Percentiles rank a stretch among this genome's conserved stretches.
Evolutionary conservation across 2,797 vertebrate species (phyloP).

Genomic region (Phalloptychus januarius): DNA sequence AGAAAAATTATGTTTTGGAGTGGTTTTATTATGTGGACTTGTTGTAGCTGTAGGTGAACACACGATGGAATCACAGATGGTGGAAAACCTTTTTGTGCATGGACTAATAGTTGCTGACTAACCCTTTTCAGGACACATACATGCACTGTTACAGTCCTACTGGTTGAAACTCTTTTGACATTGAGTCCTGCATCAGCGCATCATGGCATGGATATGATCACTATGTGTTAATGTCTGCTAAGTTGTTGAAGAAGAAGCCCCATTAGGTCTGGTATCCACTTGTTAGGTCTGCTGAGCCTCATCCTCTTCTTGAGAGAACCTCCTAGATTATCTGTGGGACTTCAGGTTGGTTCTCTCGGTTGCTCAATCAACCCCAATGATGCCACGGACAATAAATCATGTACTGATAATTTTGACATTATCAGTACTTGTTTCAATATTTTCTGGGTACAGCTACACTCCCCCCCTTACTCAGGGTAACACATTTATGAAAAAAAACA

Average conservation of each 20-base stretch:
- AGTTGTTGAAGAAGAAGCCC: neutral
- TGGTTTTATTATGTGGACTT: neutral
- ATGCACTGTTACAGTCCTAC: neutral
- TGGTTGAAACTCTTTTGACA: neutral
- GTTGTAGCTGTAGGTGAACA: neutral
- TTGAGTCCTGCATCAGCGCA: neutral
- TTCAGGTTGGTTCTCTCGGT: neutral
- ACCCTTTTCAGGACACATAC: neutral
- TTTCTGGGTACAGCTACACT: neutral
- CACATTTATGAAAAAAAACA: neutral
- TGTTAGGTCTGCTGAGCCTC: neutral
- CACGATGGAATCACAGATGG: neutral
- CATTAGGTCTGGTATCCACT: neutral
- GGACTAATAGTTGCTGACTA: neutral
- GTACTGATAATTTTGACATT: neutral
- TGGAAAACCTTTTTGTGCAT: neutral
- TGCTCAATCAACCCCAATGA: neutral
- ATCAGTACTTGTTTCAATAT: neutral
- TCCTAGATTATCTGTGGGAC: neutral
- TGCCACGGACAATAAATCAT: neutral
- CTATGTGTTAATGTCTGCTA: neutral
- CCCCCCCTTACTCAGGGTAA: too few relatives aligned
- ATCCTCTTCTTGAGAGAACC: neutral
- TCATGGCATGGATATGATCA: neutral
- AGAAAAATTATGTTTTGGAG: neutral